Evolutionary conservation across 2,797 vertebrate species (phyloP).

Genomic region (Melanotaenia trifasciata): DNA sequence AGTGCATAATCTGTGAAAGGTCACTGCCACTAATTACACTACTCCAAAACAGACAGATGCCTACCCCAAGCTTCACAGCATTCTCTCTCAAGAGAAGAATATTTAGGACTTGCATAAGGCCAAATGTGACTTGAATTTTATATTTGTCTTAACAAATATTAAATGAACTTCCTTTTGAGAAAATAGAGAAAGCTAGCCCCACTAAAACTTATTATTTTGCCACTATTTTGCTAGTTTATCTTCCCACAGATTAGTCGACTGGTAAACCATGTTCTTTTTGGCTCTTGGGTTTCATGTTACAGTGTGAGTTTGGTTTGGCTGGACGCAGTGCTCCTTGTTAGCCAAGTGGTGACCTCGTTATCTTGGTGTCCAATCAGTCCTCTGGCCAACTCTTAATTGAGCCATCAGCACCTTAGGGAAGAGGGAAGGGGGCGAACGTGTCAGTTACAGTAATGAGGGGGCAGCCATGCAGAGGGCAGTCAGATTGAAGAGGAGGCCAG

Average conservation of each 20-base stretch:
- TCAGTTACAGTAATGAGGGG: slow-evolving; percentile 82
- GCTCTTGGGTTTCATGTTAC: slow-evolving; percentile 34
- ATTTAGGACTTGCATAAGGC: slow-evolving; percentile 57
- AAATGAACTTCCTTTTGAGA: slow-evolving; percentile 28
- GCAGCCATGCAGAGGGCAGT: slow-evolving; percentile 73
- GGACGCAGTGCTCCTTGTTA: slow-evolving; percentile 46
- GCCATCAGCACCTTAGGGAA: slow-evolving; percentile 75
- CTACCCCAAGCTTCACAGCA: slow-evolving; percentile 62
- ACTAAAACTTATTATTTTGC: slow-evolving; percentile 28
- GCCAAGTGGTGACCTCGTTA: slow-evolving; percentile 71
- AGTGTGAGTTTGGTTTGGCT: slow-evolving; percentile 37
- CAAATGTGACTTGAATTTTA: slow-evolving; percentile 50
- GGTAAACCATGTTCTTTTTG: slow-evolving; percentile 16
- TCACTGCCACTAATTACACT: slow-evolving; percentile 77
- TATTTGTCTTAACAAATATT: slow-evolving; percentile 17
- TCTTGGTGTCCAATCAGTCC: slow-evolving; percentile 74
- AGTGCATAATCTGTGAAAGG: slow-evolving; percentile 75
- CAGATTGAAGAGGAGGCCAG: slow-evolving; percentile 49
- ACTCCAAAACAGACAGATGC: slow-evolving; percentile 72
- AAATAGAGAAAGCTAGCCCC: slow-evolving; percentile 32
- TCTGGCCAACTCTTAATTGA: slow-evolving; percentile 77
- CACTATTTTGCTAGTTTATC: slow-evolving; percentile 10
- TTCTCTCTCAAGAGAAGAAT: slow-evolving; percentile 63
- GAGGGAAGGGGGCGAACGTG: slow-evolving; percentile 68
- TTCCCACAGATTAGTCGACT: slow-evolving; percentile 15